Percentiles rank a stretch among this genome's conserved stretches.
phyloP scores from a whole-genome alignment of 2,888 invertebrate species.

The Drosophila atripex region DNA sequence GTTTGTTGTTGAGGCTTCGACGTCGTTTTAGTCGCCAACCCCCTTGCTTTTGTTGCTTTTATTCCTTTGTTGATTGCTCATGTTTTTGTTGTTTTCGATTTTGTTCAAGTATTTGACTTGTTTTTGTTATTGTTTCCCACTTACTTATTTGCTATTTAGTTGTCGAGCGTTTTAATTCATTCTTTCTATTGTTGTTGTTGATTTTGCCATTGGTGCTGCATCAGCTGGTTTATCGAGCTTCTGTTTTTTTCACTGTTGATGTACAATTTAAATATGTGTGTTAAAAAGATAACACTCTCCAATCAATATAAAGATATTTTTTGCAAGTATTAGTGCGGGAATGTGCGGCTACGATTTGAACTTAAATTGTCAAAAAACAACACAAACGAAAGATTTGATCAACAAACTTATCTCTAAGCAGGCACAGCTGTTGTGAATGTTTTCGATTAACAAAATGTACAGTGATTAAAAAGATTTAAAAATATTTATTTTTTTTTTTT shows the following conservation, averaged over 20 bases:
- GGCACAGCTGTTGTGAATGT: not conserved
- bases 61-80: conserved; percentile 24
- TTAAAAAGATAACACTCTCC: conserved; percentile 53
- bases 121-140: conserved; percentile 44
- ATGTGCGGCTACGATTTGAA: too few relatives aligned
- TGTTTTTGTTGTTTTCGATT: conserved; percentile 48
- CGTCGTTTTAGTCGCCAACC: conserved; percentile 24
- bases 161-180: conserved; percentile 22
- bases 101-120: conserved; percentile 32
- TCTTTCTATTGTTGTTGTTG: conserved; percentile 56
- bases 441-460: too few relatives aligned
- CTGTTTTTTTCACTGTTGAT: conserved; percentile 58
- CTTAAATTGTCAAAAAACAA: conserved; percentile 2
- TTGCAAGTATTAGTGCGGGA: not conserved
- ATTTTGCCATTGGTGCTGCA: conserved; percentile 31
- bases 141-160: conserved; percentile 38
- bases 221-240: conserved; percentile 59
- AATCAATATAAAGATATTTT: conserved; percentile 1
- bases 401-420: conserved; percentile 3
- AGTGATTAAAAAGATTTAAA: not conserved
- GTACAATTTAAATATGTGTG: conserved; percentile 52
- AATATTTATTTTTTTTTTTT: not conserved
- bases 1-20: conserved; percentile 59
- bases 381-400: conserved; percentile 2
- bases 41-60: conserved; percentile 21